Conservation (phyloP, 2,113 vertebrate species). For the Pseudorasbora parva region DNA sequence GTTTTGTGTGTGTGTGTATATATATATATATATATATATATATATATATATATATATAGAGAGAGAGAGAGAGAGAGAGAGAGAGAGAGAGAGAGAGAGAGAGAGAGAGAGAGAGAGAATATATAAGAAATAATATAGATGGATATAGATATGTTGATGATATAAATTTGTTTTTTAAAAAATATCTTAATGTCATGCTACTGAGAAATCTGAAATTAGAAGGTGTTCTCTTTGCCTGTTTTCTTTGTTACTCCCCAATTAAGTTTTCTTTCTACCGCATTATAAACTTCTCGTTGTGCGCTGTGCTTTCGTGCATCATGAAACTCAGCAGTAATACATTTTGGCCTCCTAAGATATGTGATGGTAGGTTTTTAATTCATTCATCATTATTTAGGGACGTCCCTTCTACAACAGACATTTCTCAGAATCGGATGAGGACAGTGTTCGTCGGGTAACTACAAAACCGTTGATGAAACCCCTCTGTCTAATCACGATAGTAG, state of each 20-base stretch:
- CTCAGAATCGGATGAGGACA: slow-evolving; percentile 93
- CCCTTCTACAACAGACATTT: slow-evolving; percentile 77
- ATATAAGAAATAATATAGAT: too few species aligned
- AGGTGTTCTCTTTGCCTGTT: not conserved
- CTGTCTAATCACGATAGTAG: slow-evolving; percentile 32
- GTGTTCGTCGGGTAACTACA: slow-evolving; percentile 88
- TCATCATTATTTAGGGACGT: slow-evolving; percentile 75
- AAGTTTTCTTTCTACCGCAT: not conserved
- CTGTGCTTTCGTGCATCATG: not conserved
- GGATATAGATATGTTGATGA: too few species aligned
- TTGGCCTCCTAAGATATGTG: slow-evolving; percentile 51
- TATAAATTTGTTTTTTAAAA: too few species aligned
- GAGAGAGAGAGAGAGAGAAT: too few species aligned
- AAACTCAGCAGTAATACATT: not conserved
- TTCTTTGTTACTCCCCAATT: not conserved
- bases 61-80: too few species aligned
- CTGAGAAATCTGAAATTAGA: not conserved
- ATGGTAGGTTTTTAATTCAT: slow-evolving; percentile 56
- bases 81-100: too few species aligned
- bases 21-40: too few species aligned
- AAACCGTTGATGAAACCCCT: slow-evolving; percentile 14
- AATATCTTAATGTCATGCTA: too few species aligned
- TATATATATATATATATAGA: too few species aligned
- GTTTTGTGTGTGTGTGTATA: not conserved
- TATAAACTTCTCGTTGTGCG: slow-evolving; percentile 10